phyloP scores from a whole-genome alignment of 2,113 vertebrate genomes.

The Rana temporaria region DNA sequence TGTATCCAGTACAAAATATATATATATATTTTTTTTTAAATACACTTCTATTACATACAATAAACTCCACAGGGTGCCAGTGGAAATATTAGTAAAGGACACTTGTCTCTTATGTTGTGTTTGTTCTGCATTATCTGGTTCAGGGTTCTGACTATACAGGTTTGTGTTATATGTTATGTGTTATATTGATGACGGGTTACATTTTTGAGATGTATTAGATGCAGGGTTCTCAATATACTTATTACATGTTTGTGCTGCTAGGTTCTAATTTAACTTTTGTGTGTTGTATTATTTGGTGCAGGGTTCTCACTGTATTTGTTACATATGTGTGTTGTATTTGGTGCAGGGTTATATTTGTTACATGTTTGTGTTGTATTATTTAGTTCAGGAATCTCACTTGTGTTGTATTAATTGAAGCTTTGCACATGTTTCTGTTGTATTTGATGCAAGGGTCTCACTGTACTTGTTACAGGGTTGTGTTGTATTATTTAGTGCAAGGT shows the following conservation, averaged over 20 bases:
- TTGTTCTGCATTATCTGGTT: neutral
- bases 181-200: neutral
- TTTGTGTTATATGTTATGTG: neutral
- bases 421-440: neutral
- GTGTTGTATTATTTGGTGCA: neutral
- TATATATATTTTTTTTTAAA: too few relatives aligned
- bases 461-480: too few relatives aligned
- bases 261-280: neutral
- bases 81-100: too few relatives aligned
- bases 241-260: neutral
- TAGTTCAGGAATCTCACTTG: too few relatives aligned
- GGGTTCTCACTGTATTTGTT: neutral
- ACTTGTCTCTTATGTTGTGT: neutral
- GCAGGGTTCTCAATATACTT: neutral
- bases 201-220: neutral
- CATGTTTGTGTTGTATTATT: neutral
- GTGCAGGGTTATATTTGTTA: neutral
- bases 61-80: too few relatives aligned
- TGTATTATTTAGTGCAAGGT: neutral
- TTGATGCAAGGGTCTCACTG: neutral
- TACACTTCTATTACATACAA: too few relatives aligned
- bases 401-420: too few relatives aligned
- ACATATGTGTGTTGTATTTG: neutral
- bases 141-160: too few relatives aligned
- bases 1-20: too few relatives aligned